A percentile compares a stretch with the other conserved stretches of the same genome.
Evolutionary conservation across 2,797 vertebrate genomes (phyloP).

Genomic region (Cirrhinus mrigala): DNA sequence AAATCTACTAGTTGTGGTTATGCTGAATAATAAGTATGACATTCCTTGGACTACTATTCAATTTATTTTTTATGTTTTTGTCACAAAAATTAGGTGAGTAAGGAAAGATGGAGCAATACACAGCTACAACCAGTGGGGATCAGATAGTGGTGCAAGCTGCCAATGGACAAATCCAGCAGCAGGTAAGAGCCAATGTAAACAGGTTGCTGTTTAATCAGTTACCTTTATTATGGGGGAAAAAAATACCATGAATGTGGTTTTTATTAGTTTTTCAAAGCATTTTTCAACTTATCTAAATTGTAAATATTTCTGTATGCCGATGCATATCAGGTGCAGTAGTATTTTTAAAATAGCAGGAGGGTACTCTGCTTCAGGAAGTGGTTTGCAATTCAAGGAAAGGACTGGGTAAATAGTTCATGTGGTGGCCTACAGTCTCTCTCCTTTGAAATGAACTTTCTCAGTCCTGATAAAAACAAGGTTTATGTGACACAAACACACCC

Average conservation of each 20-base stretch:
- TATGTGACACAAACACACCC: background rate
- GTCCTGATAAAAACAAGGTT: background rate
- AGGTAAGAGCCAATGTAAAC: slow-evolving; percentile 76
- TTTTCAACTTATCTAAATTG: background rate
- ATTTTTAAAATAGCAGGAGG: slow-evolving; percentile 1
- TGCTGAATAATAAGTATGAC: background rate
- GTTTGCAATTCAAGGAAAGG: slow-evolving; percentile 6
- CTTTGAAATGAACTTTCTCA: background rate
- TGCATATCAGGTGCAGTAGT: background rate
- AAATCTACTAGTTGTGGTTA: background rate
- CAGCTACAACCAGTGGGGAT: slow-evolving; percentile 89
- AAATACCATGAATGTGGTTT: background rate
- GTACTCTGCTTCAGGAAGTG: slow-evolving; percentile 9
- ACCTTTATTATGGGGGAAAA: background rate
- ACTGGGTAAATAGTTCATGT: slow-evolving; percentile 6
- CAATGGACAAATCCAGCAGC: slow-evolving; percentile 93
- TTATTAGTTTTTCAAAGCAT: background rate
- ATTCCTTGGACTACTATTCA: background rate
- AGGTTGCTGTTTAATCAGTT: background rate
- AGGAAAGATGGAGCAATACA: slow-evolving; percentile 92
- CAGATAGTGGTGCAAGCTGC: slow-evolving; percentile 95
- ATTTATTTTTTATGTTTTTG: background rate
- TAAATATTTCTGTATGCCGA: background rate
- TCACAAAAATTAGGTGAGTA: slow-evolving; percentile 24
- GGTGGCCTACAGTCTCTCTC: background rate